These are phyloP conservation scores for Oostethus manadensis DNA, from an alignment of 2,113 vertebrate species.

Conservation along the genomic window DNA sequence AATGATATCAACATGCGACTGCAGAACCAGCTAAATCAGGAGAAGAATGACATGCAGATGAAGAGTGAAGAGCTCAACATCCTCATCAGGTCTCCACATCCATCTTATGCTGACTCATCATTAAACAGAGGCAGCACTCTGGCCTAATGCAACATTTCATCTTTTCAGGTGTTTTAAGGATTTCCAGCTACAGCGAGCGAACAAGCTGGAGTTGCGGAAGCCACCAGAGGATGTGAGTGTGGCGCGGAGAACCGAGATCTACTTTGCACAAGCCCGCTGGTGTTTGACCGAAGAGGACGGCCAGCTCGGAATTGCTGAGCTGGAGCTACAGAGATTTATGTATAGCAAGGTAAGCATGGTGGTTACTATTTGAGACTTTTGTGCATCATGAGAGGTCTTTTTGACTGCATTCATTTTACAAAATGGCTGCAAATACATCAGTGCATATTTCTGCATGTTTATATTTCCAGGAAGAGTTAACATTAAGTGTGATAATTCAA, in stretches of 20 bases:
- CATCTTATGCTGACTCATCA: not conserved
- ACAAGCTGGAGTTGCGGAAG: slow-evolving; percentile 94
- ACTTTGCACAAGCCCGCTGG: slow-evolving; percentile 96
- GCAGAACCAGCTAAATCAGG: slow-evolving; percentile 92
- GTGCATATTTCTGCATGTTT: no score
- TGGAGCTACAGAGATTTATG: slow-evolving; percentile 95
- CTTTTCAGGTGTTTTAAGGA: slow-evolving; percentile 92
- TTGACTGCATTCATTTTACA: no score
- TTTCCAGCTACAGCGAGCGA: slow-evolving; percentile 92
- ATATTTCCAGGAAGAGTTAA: no score
- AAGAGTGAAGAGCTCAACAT: slow-evolving; percentile 98
- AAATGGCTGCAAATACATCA: no score
- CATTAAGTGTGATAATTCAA: no score
- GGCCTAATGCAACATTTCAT: not conserved
- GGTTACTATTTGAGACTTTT: no score
- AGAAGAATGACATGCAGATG: slow-evolving; percentile 90
- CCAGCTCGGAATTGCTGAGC: slow-evolving; percentile 94
- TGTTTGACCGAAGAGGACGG: slow-evolving; percentile 95
- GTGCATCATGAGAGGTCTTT: no score
- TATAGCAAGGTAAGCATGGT: slow-evolving; percentile 87
- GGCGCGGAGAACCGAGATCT: slow-evolving; percentile 89
- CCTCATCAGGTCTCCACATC: slow-evolving; percentile 81
- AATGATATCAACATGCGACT: slow-evolving; percentile 84
- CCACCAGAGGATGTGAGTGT: slow-evolving; percentile 92
- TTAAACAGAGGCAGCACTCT: not conserved